Evolutionary conservation across 1,140 invertebrate genomes (phyloP), one percentile per base, ranked within the genome.

Genomic region (Paraescarpia echinospica): DNA sequence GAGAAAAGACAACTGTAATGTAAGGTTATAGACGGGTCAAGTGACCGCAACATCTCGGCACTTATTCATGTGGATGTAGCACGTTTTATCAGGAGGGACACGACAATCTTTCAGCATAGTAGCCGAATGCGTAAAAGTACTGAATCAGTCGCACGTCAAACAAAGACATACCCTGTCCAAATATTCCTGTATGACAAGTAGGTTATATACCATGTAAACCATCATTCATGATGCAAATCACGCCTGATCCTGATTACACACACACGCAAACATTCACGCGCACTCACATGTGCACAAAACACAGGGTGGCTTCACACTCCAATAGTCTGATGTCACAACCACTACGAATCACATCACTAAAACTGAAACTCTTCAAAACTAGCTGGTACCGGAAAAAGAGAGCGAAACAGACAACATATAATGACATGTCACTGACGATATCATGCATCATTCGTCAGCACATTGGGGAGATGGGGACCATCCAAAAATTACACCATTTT

Each of bases 1-100:
- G 90, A 90, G 90, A 41, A n/a, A 90, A 90, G 22, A 41, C 90
- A 90, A 18, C 34, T 41, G 90, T 90, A 34, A 90, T 41, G 33
- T 41, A 22, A 34, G 59, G 18, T 31, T 4, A 77, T 18, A 77
- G 59, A 77, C 0, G 59, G 48, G 59, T 77, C 27, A 77, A 2
- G 22, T 31, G 27, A 27, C 59, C 59, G 59, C 0, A 77, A 2
- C 59, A 77, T 18, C 59, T 22, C 4, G 1, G 59, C 59, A 31
- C 59, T 22, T 31, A 31, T 2, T 27, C 59, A 77, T 77, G 9
- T 51, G 48, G 48, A 18, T 51, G 18, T 51, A 51, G 48, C 48
- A 51, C 18, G 48, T 2, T 77, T 77, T 77, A 12, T 31, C 59
- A 27, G 59, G 59, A 77, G 59, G 0, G 59, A 27, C 27, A 31